Percentiles rank a stretch among this genome's conserved stretches.
Evolutionary conservation across 2,113 vertebrate genomes (phyloP).

Genomic region (Tauraco erythrolophus): DNA sequence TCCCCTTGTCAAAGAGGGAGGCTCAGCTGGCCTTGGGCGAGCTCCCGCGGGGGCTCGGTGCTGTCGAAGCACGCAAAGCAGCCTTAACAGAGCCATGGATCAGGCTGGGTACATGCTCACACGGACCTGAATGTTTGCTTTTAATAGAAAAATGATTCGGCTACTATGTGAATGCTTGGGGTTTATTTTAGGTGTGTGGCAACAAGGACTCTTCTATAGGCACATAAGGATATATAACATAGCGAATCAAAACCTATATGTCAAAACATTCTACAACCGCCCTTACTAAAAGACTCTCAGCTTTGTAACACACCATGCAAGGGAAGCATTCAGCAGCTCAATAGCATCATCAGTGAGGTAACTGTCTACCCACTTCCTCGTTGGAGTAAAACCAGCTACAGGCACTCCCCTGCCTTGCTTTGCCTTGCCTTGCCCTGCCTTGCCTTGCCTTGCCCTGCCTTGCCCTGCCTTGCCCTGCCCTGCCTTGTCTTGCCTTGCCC

Average conservation of each 20-base stretch:
- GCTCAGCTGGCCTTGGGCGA: background rate
- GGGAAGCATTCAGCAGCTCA: background rate
- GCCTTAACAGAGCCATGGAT: accelerated
- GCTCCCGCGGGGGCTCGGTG: background rate
- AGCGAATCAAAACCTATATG: background rate
- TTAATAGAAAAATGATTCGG: background rate
- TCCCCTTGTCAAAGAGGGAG: background rate
- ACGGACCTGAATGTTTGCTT: background rate
- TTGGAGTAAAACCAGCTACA: background rate
- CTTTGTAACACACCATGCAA: background rate
- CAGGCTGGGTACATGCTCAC: accelerated
- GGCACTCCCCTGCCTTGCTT: background rate
- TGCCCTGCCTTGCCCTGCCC: background rate
- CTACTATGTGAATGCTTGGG: background rate
- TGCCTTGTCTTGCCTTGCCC: background rate
- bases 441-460: background rate
- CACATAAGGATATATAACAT: background rate
- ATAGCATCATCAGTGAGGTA: background rate
- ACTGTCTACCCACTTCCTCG: background rate
- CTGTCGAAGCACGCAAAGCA: background rate
- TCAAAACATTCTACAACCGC: background rate
- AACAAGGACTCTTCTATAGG: background rate
- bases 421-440: background rate
- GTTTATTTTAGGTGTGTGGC: background rate
- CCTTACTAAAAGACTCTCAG: background rate